A percentile compares a stretch with the other conserved stretches of the same genome.
Evolutionary conservation across 2,113 vertebrate species (phyloP).

Genomic region (Psilopogon haemacephalus): DNA sequence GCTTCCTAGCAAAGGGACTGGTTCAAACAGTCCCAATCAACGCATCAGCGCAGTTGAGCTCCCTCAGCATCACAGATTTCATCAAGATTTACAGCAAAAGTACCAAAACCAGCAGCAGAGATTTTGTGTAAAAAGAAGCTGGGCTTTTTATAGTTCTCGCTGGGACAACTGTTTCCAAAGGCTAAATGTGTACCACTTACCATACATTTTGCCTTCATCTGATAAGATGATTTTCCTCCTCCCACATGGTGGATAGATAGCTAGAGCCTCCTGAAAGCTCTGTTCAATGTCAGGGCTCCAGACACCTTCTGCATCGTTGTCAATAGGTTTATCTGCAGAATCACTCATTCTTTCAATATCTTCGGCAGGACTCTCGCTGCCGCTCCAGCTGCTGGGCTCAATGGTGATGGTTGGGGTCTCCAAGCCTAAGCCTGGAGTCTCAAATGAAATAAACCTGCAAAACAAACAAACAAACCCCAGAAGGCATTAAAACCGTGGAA

Average conservation of each 20-base stretch:
- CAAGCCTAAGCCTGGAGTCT: conserved; percentile 96
- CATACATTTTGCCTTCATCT: conserved; percentile 99
- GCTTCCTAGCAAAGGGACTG: background rate
- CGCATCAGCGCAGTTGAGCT: background rate
- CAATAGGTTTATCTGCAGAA: conserved; percentile 95
- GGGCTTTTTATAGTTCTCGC: background rate
- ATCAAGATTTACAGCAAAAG: background rate
- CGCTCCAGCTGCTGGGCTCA: conserved; percentile 99
- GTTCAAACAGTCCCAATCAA: background rate
- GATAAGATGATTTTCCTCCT: conserved; percentile 99
- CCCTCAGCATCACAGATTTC: background rate
- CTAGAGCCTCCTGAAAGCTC: conserved; percentile 99
- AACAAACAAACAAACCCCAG: conserved; percentile 66
- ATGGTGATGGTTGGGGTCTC: conserved; percentile 91
- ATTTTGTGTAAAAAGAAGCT: background rate
- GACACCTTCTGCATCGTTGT: conserved; percentile 97
- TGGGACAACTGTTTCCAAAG: conserved; percentile 10
- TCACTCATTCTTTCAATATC: conserved; percentile 99
- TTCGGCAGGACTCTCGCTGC: conserved; percentile 98
- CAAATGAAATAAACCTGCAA: conserved; percentile 89
- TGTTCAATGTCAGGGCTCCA: conserved; percentile 99
- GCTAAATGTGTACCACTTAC: conserved; percentile 80
- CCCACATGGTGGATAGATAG: conserved; percentile 98
- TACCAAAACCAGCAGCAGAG: background rate
- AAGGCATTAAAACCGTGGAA: conserved; percentile 29